Evolutionary conservation across 2,113 vertebrate species (phyloP).

Genomic region (Calypte anna): DNA sequence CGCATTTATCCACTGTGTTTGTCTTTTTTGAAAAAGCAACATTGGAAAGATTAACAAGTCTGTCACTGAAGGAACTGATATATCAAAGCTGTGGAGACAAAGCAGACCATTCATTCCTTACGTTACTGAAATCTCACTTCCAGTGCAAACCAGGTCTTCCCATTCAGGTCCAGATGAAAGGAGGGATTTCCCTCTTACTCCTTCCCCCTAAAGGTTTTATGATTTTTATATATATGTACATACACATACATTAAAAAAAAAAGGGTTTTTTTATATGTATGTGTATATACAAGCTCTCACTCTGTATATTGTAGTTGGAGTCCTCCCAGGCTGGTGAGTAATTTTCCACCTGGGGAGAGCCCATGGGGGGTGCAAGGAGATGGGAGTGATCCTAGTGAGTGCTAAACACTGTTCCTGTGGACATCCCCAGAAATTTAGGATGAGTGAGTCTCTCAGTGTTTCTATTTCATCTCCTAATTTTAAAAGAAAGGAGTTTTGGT

Average conservation of each 20-base stretch:
- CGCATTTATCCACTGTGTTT: slow-evolving; percentile 74
- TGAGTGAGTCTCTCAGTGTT: not conserved
- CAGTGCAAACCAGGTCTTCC: slow-evolving; percentile 59
- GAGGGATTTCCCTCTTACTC: slow-evolving; percentile 61
- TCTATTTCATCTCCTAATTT: not conserved
- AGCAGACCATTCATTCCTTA: slow-evolving; percentile 74
- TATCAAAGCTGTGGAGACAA: slow-evolving; percentile 75
- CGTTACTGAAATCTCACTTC: slow-evolving; percentile 64
- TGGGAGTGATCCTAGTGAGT: not conserved
- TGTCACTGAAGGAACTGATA: slow-evolving; percentile 75
- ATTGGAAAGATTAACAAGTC: slow-evolving; percentile 77
- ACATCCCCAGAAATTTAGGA: not conserved
- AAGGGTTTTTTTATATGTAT: not conserved
- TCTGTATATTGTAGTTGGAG: not conserved
- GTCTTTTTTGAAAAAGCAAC: slow-evolving; percentile 76
- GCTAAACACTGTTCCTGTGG: not conserved
- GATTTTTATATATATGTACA: not conserved
- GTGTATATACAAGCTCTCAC: not conserved
- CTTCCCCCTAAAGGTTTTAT: not conserved
- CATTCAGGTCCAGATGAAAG: slow-evolving; percentile 57
- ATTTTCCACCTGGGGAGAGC: not conserved
- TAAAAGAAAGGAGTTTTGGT: not conserved
- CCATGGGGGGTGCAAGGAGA: not conserved
- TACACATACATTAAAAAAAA: not conserved
- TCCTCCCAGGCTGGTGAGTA: not conserved